phyloP scores from a whole-genome alignment of 2,888 invertebrate genomes.

The Leptinotarsa rubiginosa region DNA sequence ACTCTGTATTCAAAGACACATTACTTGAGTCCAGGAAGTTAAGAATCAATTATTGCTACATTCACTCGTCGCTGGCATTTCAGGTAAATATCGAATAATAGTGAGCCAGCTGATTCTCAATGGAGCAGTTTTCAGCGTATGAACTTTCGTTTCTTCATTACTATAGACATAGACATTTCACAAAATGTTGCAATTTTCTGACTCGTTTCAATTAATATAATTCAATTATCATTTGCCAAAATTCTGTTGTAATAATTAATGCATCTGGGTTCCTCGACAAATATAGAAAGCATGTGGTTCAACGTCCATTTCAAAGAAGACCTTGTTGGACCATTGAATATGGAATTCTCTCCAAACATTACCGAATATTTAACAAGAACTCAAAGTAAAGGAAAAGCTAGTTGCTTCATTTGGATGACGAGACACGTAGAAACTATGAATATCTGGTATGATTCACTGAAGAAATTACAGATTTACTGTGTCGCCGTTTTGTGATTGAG shows the following conservation, averaged over 20 bases:
- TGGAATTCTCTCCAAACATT: neutral
- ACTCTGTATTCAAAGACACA: no score
- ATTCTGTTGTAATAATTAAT: constrained; percentile 6
- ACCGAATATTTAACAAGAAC: neutral
- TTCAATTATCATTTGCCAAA: neutral
- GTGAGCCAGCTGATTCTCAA: neutral
- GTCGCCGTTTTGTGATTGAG: neutral
- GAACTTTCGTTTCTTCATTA: constrained; percentile 2
- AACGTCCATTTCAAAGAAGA: constrained; percentile 12
- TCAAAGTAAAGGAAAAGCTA: neutral
- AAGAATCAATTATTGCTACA: no score
- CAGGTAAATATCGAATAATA: neutral
- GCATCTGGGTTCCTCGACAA: constrained; percentile 15
- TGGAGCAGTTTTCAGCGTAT: neutral
- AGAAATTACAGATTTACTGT: no score
- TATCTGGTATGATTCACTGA: neutral
- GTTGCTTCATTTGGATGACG: neutral
- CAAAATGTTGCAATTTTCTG: neutral
- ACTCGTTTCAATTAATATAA: neutral
- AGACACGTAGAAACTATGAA: neutral
- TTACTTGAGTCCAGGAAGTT: no score
- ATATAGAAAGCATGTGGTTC: constrained; percentile 8
- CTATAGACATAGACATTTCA: neutral
- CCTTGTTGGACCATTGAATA: neutral
- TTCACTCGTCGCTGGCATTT: neutral